Evolutionary conservation across 1,140 invertebrate species (phyloP).

Genomic region (Colletes latitarsis): DNA sequence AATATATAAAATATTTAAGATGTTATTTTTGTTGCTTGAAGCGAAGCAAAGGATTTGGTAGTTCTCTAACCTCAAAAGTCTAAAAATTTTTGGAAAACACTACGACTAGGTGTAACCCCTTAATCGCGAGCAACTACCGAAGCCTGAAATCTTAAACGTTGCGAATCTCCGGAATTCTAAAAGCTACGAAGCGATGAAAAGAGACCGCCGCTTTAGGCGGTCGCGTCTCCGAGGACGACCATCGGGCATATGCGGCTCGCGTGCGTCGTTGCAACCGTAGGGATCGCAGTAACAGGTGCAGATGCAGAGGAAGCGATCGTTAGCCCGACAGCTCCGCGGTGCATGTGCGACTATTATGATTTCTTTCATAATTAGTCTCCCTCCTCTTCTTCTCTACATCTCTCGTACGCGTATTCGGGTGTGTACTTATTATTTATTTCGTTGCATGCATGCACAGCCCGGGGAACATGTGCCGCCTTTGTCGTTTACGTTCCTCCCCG

Average conservation of each 20-base stretch:
- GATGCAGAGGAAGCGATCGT: slow-evolving; percentile 73
- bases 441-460: slow-evolving; percentile 57
- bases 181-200: not conserved
- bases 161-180: not conserved
- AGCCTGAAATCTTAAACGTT: not conserved
- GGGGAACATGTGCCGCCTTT: slow-evolving; percentile 46
- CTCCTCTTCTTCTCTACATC: slow-evolving; percentile 2
- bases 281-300: slow-evolving; percentile 72
- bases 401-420: slow-evolving; percentile 51
- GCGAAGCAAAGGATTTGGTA: too few relatives aligned
- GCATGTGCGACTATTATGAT: slow-evolving; percentile 72
- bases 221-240: slow-evolving; percentile 67
- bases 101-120: too few relatives aligned
- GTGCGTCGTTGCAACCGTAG: slow-evolving; percentile 65
- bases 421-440: slow-evolving; percentile 69
- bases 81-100: too few relatives aligned
- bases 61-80: too few relatives aligned
- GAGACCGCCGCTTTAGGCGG: slow-evolving; percentile 59
- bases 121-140: not conserved
- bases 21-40: too few relatives aligned
- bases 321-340: slow-evolving; percentile 69
- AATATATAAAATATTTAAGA: too few relatives aligned
- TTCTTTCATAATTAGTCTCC: slow-evolving; percentile 73
- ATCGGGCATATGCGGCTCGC: slow-evolving; percentile 74
- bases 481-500: slow-evolving; percentile 5